Evolutionary conservation across 1,140 invertebrate genomes (phyloP).

Genomic region (Heliconius himera): DNA sequence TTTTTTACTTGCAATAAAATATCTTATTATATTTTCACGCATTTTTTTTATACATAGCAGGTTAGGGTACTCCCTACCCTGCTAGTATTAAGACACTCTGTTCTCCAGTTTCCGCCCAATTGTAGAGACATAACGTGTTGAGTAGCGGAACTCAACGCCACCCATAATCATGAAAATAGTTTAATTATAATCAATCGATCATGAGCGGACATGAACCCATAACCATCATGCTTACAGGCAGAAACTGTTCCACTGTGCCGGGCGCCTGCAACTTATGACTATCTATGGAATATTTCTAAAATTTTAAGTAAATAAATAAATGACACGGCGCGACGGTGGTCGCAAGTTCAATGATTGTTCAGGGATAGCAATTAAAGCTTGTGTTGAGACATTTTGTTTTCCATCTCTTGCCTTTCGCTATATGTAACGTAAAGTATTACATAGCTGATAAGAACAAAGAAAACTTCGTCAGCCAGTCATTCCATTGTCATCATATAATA

Average conservation of each 20-base stretch:
- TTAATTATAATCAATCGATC: background rate
- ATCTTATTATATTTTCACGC: background rate
- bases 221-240: background rate
- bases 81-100: no score
- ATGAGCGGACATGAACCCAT: background rate
- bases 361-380: no score
- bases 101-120: no score
- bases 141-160: background rate
- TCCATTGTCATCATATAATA: background rate
- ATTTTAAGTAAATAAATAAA: no score
- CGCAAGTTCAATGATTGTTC: no score
- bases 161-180: background rate
- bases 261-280: no score
- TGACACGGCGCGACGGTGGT: no score
- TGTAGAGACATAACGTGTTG: background rate
- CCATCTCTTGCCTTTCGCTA: no score
- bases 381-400: no score
- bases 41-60: no score
- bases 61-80: no score
- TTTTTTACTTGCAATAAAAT: background rate
- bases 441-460: background rate
- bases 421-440: background rate
- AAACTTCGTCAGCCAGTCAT: background rate
- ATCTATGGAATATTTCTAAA: no score
- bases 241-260: background rate